Conservation (phyloP, 2,113 vertebrate genomes). For the Pterocles burchelli region DNA sequence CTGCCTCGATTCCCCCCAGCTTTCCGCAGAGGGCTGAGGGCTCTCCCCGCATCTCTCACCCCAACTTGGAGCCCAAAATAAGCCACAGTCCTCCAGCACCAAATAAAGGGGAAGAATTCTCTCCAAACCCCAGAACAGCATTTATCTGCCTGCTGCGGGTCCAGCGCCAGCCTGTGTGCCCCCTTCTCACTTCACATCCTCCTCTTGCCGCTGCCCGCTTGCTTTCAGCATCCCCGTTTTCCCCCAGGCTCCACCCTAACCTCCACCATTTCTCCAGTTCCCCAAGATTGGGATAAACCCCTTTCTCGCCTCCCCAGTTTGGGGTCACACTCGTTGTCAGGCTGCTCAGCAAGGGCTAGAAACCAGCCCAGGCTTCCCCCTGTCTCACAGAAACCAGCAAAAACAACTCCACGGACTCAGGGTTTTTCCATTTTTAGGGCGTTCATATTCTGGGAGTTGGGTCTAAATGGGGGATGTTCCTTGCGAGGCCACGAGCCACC, state of each 20-base stretch:
- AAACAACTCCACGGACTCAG: neutral
- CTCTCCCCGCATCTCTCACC: neutral
- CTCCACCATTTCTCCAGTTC: neutral
- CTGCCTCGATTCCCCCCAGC: neutral
- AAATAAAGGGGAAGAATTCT: neutral
- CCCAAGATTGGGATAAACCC: neutral
- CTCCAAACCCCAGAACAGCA: neutral
- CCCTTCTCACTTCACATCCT: neutral
- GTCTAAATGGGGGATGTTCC: neutral
- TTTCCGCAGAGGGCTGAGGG: neutral
- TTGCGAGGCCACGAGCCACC: neutral
- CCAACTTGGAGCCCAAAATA: neutral
- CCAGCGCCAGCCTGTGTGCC: too few species aligned
- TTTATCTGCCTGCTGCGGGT: neutral
- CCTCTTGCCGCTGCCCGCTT: neutral
- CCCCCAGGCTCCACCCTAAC: neutral
- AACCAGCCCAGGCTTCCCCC: neutral
- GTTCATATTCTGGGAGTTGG: neutral
- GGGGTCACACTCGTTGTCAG: neutral
- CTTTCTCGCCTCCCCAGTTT: neutral
- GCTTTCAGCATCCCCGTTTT: neutral
- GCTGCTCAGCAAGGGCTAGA: neutral
- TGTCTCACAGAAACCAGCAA: neutral
- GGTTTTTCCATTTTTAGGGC: neutral
- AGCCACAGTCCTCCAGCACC: neutral